Conservation (phyloP, 1,140 invertebrate species). For the Cyclina sinensis region DNA sequence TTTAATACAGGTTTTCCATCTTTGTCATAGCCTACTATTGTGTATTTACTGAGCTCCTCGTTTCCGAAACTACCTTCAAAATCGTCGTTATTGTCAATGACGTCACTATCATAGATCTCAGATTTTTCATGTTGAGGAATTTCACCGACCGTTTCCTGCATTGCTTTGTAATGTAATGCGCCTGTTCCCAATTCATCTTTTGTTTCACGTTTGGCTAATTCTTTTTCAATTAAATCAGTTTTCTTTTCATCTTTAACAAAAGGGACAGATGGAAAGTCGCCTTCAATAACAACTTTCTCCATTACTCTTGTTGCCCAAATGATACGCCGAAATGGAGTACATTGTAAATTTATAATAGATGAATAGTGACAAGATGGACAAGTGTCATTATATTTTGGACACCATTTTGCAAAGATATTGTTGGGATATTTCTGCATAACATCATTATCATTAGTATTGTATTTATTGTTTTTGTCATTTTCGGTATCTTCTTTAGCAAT, state of each 20-base stretch:
- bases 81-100: not conserved
- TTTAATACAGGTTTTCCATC: slow-evolving; percentile 51
- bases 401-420: not conserved
- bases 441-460: not conserved
- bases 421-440: not conserved
- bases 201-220: not conserved
- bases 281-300: not conserved
- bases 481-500: not conserved
- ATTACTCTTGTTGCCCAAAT: slow-evolving; percentile 3
- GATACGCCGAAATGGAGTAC: slow-evolving; percentile 36
- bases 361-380: slow-evolving; percentile 35
- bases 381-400: slow-evolving; percentile 31
- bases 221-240: not conserved
- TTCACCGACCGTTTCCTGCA: not conserved
- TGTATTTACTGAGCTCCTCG: not conserved
- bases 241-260: not conserved
- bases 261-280: slow-evolving; percentile 7
- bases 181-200: not conserved
- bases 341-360: slow-evolving; percentile 4
- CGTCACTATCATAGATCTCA: not conserved
- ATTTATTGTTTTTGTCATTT: not conserved
- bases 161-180: not conserved
- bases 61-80: not conserved
- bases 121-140: too few species aligned
- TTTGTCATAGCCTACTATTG: slow-evolving; percentile 45